phyloP scores from a whole-genome alignment of 2,113 vertebrate genomes.

The Leptobrachium leishanense region DNA sequence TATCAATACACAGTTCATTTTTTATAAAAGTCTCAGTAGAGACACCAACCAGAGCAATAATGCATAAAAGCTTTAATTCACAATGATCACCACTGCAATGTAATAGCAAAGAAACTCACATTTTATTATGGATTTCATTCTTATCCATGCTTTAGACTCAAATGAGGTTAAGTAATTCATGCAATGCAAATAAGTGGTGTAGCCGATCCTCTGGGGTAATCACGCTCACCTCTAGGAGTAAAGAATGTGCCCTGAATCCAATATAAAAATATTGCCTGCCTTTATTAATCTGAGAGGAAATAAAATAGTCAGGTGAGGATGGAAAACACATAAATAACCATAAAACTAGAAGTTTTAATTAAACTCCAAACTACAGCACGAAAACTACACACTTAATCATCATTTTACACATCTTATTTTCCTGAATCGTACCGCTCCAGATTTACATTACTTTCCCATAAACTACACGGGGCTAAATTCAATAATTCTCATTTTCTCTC shows the following conservation, averaged over 20 bases:
- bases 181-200: conserved; percentile 13
- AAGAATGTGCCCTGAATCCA: neutral
- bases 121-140: neutral
- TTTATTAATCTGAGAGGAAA: conserved; percentile 28
- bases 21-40: too few species aligned
- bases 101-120: neutral
- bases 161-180: conserved; percentile 21
- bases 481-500: conserved; percentile 27
- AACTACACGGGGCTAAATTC: conserved; percentile 17
- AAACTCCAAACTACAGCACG: conserved; percentile 23
- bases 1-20: too few species aligned
- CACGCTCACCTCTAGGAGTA: neutral
- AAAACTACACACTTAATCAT: conserved; percentile 26
- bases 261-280: conserved; percentile 5
- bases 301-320: conserved; percentile 7
- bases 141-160: neutral
- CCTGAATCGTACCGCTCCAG: neutral
- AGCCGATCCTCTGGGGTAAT: conserved; percentile 13
- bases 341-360: conserved; percentile 39
- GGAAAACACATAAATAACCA: conserved; percentile 35
- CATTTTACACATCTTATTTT: conserved; percentile 13
- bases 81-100: too few species aligned
- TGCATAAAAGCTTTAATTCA: too few species aligned
- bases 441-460: conserved; percentile 18
- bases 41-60: too few species aligned